Base-by-base conservation (phyloP, 2,113 vertebrate species). In the Sciurus niger region DNA sequence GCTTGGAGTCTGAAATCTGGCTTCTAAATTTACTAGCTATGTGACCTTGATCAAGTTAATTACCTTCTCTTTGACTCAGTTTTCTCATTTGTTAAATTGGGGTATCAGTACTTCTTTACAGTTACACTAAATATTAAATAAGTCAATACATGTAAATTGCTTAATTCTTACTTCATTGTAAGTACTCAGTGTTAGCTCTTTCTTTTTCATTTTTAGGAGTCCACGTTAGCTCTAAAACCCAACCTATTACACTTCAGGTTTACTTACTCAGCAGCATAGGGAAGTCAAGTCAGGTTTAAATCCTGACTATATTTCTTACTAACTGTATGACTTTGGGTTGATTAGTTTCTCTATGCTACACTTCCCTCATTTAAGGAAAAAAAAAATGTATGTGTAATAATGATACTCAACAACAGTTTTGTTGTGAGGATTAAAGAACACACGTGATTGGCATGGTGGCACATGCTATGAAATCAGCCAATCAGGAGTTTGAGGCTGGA, bases 201-300 rank as follows among this genome's bases (percentile, higher is more conserved):
- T 89, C 28, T 65, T 72, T 89, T 48, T 83, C 32, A 84, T 6
- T 84, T 34, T 80, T 17, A 83, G 58, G 20, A 73, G 51, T 70
- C 48, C 30, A 76, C 18, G 76, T 34, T 65, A 60, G 13, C 24
- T 84, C 88, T 94, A 76, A 84, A 84, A 34, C 25, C 80, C 40
- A 88, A 93, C 1, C 82, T 91, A 74, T 2, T 84, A 79, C 79
- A 55, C n/a, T 90, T 84, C 28, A 76, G 30, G 30, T 92, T 96
- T 95, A 96, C 48, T 93, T 95, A 18, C 32, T 65, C 43, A 84
- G 46, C 1, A 86, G 34, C 82, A 55, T 4, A 93, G 20, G 58
- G 6, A 13, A 93, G 53, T 67, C 37, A 88, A n/a, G 55, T 55
- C 46, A 90, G 34, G 48, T 92, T 92, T 79, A 90, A 90, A 94